Base-by-base conservation (phyloP, 2,888 invertebrate species). In the Lasioglossum leucozonium region DNA sequence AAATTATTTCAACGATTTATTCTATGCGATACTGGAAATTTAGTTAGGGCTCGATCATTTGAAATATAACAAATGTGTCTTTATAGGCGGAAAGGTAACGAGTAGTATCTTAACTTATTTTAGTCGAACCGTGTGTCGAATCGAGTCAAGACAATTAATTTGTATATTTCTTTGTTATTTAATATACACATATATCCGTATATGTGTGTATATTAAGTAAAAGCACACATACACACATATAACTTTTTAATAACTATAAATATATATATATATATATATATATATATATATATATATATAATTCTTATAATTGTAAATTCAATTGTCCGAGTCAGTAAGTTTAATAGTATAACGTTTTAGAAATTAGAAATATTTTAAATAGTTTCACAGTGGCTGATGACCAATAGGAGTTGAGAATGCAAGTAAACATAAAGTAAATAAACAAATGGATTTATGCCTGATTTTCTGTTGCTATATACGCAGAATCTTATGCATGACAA, bases 251-350 rank as follows among this genome's bases (percentile, higher is more conserved):
- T 67, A 73, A 44, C 44, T 16, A 37, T 73, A n/a, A n/a, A n/a
- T n/a, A n/a, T n/a, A n/a, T n/a, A n/a, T n/a, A n/a, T n/a, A n/a
- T 82, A 47, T 6, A n/a, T 72, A 67, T 72, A 73, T 73, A 79
- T 82, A 47, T 6, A n/a, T 72, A 67, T 72, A 73, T 73, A 79
- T 82, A 47, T 6, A n/a, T 72, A 67, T 72, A 73, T 73, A 79
- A 55, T 72, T 79, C 42, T 72, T 55, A 58, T 58, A 82, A 84
- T 83, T 83, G 74, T 84, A 84, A 74, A 84, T 84, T 84, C 22
- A 42, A 75, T 84, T 84, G 62, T 55, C 65, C 72, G 42, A 82
- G 83, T 84, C 83, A 77, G 55, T 72, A 84, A 84, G 82, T 84
- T 82, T 81, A 83, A 83, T 26, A n/a, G n/a, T 22, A 74, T 30